These are phyloP conservation scores for Phodopus roborovskii DNA, from an alignment of 2,113 vertebrate species.

Conservation along the genomic window DNA sequence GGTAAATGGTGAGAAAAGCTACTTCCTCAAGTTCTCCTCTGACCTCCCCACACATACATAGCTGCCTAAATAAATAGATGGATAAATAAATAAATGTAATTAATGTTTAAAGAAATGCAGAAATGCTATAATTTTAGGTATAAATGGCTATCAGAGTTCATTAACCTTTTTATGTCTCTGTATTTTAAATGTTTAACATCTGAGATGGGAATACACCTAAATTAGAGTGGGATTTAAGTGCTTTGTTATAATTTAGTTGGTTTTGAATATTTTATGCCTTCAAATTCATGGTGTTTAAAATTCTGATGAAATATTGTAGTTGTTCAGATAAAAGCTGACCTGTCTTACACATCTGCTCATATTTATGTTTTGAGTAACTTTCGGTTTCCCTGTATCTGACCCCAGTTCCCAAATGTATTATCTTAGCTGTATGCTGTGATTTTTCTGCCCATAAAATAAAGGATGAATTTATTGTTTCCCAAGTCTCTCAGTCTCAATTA, in stretches of 20 bases:
- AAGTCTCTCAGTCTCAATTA: neutral
- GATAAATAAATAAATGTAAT: neutral
- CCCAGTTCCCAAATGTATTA: neutral
- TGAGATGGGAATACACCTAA: neutral
- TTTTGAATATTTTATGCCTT: neutral
- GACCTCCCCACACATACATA: neutral
- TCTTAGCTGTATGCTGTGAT: neutral
- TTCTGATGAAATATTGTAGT: constrained; percentile 1
- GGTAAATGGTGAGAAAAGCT: no score
- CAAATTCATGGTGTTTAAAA: neutral
- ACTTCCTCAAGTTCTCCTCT: neutral
- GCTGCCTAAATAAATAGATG: neutral
- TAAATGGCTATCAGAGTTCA: neutral
- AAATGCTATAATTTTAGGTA: neutral
- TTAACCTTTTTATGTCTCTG: neutral
- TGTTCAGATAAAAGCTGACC: neutral
- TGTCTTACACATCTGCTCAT: neutral
- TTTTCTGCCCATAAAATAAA: constrained; percentile 6
- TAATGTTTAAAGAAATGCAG: neutral
- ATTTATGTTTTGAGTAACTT: neutral
- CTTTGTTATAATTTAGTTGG: neutral
- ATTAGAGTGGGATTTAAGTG: neutral
- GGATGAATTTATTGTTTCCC: neutral
- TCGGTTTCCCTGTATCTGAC: neutral
- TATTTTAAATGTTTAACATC: neutral